Evolutionary conservation across 53 echinoderm and acorn worm species (phyloP).

Genomic region (Mesocentrotus franciscanus): DNA sequence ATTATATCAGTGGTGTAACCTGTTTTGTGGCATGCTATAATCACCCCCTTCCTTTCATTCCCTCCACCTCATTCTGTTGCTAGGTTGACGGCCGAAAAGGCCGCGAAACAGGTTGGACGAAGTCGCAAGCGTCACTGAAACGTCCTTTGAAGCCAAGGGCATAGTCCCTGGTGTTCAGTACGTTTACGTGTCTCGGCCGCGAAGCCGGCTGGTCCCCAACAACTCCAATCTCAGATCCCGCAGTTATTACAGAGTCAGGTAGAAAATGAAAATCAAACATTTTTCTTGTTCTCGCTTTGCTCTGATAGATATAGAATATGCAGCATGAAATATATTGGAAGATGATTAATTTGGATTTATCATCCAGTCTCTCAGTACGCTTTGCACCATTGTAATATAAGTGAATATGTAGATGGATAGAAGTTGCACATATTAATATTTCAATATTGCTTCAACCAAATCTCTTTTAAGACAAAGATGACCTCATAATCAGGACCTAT

Average conservation of each 20-base stretch:
- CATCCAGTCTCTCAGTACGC: not conserved
- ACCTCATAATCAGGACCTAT: not conserved
- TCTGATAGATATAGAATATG: conserved; percentile 4
- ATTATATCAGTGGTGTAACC: not conserved
- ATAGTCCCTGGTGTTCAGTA: conserved; percentile 75
- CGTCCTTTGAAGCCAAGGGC: conserved; percentile 66
- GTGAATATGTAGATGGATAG: conserved; percentile 2
- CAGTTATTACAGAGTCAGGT: conserved; percentile 76
- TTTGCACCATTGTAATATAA: conserved; percentile 1
- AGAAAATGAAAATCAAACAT: conserved; percentile 61
- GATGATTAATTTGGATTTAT: not conserved
- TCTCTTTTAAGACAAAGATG: not conserved
- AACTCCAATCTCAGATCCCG: conserved; percentile 74
- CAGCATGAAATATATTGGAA: conserved; percentile 27
- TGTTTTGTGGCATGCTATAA: conserved; percentile 47
- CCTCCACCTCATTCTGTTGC: conserved; percentile 30
- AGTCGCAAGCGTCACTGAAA: conserved; percentile 11
- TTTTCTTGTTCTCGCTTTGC: conserved; percentile 7
- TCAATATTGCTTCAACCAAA: not conserved
- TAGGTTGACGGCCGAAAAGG: conserved; percentile 56
- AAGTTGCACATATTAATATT: conserved; percentile 21
- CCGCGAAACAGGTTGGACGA: conserved; percentile 35
- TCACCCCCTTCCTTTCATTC: conserved; percentile 50
- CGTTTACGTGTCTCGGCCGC: conserved; percentile 81
- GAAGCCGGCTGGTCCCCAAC: conserved; percentile 78